Percentiles rank a stretch among this genome's conserved stretches.
Conservation (phyloP, 2,113 vertebrate genomes). For the Ailurus styani region DNA sequence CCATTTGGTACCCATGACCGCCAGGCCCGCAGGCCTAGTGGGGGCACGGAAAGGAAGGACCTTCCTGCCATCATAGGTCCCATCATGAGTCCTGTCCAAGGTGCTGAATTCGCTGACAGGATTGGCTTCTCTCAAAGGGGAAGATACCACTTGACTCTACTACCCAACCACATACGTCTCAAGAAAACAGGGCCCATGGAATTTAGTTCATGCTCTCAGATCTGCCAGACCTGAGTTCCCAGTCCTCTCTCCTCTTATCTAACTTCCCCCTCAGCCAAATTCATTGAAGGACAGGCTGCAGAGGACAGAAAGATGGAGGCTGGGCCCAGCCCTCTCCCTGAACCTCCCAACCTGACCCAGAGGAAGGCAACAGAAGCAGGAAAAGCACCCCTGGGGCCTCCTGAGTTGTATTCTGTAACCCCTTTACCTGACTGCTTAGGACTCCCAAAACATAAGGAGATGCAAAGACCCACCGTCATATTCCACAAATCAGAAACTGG, state of each 20-base stretch:
- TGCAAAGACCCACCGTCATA: neutral
- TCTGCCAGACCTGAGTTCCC: neutral
- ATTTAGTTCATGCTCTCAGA: neutral
- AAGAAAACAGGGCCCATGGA: neutral
- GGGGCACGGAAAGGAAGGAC: neutral
- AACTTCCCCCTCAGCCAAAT: neutral
- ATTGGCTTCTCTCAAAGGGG: neutral
- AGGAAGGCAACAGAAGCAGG: neutral
- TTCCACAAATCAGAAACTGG: neutral
- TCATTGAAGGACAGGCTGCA: neutral
- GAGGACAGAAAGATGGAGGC: neutral
- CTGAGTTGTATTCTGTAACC: neutral
- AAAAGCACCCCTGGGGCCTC: neutral
- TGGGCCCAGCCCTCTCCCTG: neutral
- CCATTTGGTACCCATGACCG: neutral
- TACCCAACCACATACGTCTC: neutral
- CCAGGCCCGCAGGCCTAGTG: neutral
- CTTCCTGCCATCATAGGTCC: neutral
- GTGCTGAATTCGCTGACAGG: constrained; percentile 43
- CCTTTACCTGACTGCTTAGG: neutral
- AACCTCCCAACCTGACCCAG: neutral
- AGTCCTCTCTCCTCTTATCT: neutral
- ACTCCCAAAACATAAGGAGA: neutral
- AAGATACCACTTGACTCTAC: neutral
- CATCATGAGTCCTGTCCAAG: neutral